These are phyloP conservation scores for Cheirogaleus medius DNA, from an alignment of 2,113 vertebrate species.

Conservation along the genomic window DNA sequence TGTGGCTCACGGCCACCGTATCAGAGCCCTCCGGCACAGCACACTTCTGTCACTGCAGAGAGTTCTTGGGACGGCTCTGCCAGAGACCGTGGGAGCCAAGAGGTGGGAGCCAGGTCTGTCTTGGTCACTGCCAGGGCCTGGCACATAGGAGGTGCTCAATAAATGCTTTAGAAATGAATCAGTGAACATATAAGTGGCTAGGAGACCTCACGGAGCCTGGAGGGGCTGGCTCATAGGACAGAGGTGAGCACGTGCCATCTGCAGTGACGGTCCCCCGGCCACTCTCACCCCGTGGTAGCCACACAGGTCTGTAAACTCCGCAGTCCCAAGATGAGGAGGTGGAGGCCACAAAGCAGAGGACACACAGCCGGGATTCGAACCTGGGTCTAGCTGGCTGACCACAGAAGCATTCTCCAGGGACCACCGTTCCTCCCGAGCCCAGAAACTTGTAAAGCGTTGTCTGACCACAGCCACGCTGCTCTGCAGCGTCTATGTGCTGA, in stretches of 20 bases:
- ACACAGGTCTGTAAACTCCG: not conserved
- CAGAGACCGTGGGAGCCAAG: not conserved
- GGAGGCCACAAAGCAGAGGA: not conserved
- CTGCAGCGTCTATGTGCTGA: not conserved
- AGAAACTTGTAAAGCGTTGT: not conserved
- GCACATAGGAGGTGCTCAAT: not conserved
- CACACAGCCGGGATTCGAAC: not conserved
- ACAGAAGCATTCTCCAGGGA: not conserved
- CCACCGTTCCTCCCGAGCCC: not conserved
- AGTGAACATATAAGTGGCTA: no score
- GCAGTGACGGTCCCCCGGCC: no score
- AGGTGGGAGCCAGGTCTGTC: not conserved
- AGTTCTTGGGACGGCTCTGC: not conserved
- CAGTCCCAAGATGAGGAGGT: no score
- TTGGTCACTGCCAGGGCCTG: not conserved
- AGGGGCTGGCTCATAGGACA: not conserved
- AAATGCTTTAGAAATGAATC: not conserved
- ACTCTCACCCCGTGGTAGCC: not conserved
- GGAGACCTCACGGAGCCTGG: not conserved
- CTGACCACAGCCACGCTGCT: not conserved
- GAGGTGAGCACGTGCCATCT: not conserved
- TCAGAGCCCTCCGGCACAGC: rapidly evolving
- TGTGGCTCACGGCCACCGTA: rapidly evolving
- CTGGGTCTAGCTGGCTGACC: not conserved
- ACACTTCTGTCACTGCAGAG: not conserved